Evolutionary conservation across 2,888 invertebrate genomes (phyloP), one percentile per base, ranked within the genome.

Genomic region (Euplexia lucipara): DNA sequence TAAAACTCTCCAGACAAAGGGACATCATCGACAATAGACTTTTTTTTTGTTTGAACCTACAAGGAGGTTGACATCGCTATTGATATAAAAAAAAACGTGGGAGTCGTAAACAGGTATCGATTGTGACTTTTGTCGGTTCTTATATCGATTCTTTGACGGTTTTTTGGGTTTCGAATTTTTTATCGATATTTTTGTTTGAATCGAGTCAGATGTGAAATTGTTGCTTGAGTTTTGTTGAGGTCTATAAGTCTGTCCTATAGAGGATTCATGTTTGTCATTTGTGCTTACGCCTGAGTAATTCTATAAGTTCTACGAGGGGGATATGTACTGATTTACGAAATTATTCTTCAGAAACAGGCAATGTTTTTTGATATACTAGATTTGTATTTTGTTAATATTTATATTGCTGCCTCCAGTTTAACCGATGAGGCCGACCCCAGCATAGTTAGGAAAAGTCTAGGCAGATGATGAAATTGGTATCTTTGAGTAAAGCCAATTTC

Each of bases 61-160:
- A 73, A 69, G 65, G 60, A 84, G 84, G 83, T 84, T 86, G 88
- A 84, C 88, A 87, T 77, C 73, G 83, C 80, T 63, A 87, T 86
- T 86, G 86, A 84, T 81, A 79, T 56, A 61, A 66, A 67, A 83
- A 79, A 86, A 84, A 82, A 79, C 88, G 89, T 88, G 87, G 88
- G 88, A 88, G 88, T 83, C 70, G 80, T 83, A 84, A 88, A 87
- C 81, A 81, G 83, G 81, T 82, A 87, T 84, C 83, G 84, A 89
- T 86, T 79, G 81, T 81, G 83, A 81, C 83, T 85, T 80, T 78
- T 78, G 81, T 80, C 83, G 81, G 75, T 53, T 79, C 67, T 70
- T 52, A 72, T 81, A 82, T 81, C 75, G 81, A 82, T 75, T 82
- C 75, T 79, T 75, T 84, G 80, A 63, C 63, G 39, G 42, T 58